These are phyloP conservation scores for Leptoteleia sp. DNA, from an alignment of 1,140 invertebrate genomes.

Conservation along the genomic window DNA sequence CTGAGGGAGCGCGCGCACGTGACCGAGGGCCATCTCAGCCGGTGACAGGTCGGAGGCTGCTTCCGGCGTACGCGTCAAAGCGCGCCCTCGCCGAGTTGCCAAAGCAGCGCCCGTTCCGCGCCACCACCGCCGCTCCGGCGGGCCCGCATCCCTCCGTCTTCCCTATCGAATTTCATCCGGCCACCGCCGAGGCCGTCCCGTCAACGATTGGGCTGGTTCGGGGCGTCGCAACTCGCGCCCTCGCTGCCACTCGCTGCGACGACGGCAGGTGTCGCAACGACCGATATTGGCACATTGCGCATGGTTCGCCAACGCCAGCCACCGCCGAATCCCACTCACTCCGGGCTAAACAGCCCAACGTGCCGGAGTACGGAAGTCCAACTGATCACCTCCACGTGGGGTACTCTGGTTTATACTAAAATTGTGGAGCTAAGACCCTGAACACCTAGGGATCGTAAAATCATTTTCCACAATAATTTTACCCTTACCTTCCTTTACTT, in stretches of 20 bases:
- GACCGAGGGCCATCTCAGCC: slow-evolving; percentile 16
- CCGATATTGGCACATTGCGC: slow-evolving; percentile 66
- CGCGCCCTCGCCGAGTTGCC: neutral
- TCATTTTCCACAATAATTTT: no score
- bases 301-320: slow-evolving; percentile 57
- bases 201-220: slow-evolving; percentile 64
- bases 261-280: slow-evolving; percentile 75
- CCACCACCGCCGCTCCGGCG: slow-evolving; percentile 5
- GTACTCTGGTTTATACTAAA: no score
- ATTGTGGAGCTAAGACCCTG: no score
- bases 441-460: no score
- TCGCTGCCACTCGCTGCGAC: slow-evolving; percentile 69
- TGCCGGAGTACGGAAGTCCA: no score
- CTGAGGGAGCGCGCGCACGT: slow-evolving; percentile 25
- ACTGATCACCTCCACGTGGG: no score
- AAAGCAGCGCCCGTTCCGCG: neutral
- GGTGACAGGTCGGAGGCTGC: no score
- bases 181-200: slow-evolving; percentile 45
- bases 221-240: no score
- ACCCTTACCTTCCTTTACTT: no score
- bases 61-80: no score
- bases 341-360: no score
- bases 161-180: slow-evolving; percentile 32
- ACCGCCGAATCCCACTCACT: slow-evolving; percentile 18
- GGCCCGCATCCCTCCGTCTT: slow-evolving; percentile 23